Conservation (phyloP, 2,113 vertebrate genomes). For the Lichenostomus cassidix region DNA sequence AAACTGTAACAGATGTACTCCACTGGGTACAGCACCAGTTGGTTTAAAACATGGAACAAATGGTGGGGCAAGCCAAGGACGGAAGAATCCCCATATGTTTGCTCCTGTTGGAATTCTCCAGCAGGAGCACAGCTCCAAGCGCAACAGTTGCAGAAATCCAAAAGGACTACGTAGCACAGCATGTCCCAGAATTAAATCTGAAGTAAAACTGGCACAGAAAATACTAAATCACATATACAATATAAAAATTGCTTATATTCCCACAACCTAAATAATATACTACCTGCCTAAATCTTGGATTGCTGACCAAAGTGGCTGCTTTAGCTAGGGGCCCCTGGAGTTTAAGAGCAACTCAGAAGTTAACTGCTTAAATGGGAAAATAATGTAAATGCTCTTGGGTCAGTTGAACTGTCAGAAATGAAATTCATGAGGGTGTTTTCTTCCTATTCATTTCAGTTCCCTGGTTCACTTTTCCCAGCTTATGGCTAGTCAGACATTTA, state of each 20-base stretch:
- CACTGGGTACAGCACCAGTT: conserved; percentile 66
- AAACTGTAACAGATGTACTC: conserved; percentile 70
- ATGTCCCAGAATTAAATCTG: conserved; percentile 46
- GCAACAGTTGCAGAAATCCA: conserved; percentile 64
- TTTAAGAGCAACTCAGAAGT: neutral
- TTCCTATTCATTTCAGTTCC: neutral
- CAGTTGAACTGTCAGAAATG: neutral
- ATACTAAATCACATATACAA: neutral
- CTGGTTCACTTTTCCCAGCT: neutral
- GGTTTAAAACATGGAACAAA: conserved; percentile 61
- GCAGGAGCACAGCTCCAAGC: conserved; percentile 43
- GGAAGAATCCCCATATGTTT: conserved; percentile 67
- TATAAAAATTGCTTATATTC: neutral
- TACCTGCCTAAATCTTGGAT: neutral
- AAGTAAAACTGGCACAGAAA: conserved; percentile 40
- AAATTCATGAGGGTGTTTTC: neutral
- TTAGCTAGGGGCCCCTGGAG: neutral
- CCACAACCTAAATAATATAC: neutral
- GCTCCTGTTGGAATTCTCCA: conserved; percentile 63
- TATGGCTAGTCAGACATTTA: neutral
- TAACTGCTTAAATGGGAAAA: conserved; percentile 2
- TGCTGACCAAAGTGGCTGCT: neutral
- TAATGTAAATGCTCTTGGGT: neutral
- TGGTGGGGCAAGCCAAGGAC: conserved; percentile 63
- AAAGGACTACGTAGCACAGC: conserved; percentile 28